Evolutionary conservation across 2,888 invertebrate species (phyloP), one percentile per base, ranked within the genome.

Genomic region (Meghimatium bilineatum): DNA sequence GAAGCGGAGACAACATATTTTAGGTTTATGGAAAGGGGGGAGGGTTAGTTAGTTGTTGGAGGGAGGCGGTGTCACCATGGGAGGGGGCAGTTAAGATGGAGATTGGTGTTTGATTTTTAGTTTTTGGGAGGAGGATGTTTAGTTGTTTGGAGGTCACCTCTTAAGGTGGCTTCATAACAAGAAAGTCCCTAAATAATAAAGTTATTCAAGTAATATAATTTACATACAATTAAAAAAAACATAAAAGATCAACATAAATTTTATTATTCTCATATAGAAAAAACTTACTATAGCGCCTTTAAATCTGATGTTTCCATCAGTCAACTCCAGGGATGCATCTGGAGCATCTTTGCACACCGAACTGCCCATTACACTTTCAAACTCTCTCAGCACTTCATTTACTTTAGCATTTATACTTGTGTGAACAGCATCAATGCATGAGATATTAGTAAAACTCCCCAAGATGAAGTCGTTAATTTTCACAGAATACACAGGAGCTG

Each of bases 381-480:
- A 88, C n/a, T 85, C 80, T 52, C 63, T 76, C 63, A 86, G 80
- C 60, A 87, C 32, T 38, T 80, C 81, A 80, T 86, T 86, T 20
- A 87, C 87, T 76, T 85, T 86, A 52, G 75, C 83, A 82, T 88
- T 88, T 52, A 87, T 82, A 63, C 52, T 76, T 20, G 56, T 56
- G 49, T 88, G 87, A 12, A 87, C 87, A n/a, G 82, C 79, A 72
- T 88, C 86, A 32, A 87, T 83, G 69, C 88, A 88, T 26, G 79
- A 82, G 32, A 84, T 80, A 76, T 87, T 86, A 74, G 66, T 60
- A 78, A 88, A 87, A 26, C 77, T 69, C 0, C 88, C 88, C 26
- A 66, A 71, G 77, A 88, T 81, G 5, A 36, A 76, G 83, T 88
- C 88, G 38, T 79, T 17, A 23, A 87, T 82, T 49, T 85, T 85